phyloP scores from a whole-genome alignment of 2,888 invertebrate genomes.

The Monoplex corrugatus region DNA sequence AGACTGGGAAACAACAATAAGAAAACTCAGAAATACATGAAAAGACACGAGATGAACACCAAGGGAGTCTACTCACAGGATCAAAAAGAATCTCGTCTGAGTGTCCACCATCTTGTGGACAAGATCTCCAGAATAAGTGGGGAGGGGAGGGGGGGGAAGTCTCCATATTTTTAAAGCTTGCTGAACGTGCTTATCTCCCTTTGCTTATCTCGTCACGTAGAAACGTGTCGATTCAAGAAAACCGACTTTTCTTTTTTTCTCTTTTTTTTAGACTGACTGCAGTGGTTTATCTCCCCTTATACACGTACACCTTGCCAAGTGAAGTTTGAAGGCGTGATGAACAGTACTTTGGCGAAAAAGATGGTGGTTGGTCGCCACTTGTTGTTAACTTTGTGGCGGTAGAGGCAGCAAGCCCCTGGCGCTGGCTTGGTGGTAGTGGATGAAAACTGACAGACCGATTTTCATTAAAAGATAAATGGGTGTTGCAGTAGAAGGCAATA shows the following conservation, averaged over 20 bases:
- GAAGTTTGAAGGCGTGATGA: slow-evolving; percentile 29
- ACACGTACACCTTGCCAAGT: slow-evolving; percentile 42
- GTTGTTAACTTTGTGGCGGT: neutral
- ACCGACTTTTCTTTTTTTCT: slow-evolving; percentile 30
- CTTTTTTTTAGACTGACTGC: too few relatives aligned
- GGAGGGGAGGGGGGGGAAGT: too few relatives aligned
- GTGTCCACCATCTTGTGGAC: neutral
- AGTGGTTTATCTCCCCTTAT: slow-evolving; percentile 34
- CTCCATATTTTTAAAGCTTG: too few relatives aligned
- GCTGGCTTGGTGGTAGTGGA: neutral
- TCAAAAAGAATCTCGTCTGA: neutral
- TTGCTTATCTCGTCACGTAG: slow-evolving; percentile 9
- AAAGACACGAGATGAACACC: neutral
- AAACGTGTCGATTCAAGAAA: slow-evolving; percentile 4
- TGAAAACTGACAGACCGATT: slow-evolving; percentile 49
- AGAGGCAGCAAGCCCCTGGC: neutral
- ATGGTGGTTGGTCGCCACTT: slow-evolving; percentile 47
- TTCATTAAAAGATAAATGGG: slow-evolving; percentile 52
- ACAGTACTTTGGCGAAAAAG: neutral
- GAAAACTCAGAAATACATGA: neutral
- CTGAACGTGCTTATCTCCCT: slow-evolving; percentile 33
- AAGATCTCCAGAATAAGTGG: neutral
- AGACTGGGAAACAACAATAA: neutral
- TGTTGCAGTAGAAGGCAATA: slow-evolving; percentile 48
- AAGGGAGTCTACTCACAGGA: neutral